phyloP scores from a whole-genome alignment of 1,140 invertebrate genomes.

The Oreohelix idahoensis region DNA sequence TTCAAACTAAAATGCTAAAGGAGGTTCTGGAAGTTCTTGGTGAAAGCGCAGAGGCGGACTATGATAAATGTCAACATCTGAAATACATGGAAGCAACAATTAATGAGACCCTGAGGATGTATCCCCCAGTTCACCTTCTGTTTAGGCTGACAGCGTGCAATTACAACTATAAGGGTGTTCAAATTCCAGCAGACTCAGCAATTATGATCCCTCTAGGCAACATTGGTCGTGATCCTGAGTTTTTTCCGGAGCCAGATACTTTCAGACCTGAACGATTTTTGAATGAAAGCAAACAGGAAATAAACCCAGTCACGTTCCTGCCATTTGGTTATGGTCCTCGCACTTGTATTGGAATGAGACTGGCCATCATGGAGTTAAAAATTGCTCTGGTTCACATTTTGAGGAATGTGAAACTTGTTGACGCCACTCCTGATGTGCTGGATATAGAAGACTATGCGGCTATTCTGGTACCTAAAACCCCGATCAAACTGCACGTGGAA shows the following conservation, averaged over 20 bases:
- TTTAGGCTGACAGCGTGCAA: constrained; percentile 43
- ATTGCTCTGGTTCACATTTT: constrained; percentile 74
- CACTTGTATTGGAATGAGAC: constrained; percentile 78
- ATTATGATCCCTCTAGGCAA: constrained; percentile 74
- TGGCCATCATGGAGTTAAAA: constrained; percentile 80
- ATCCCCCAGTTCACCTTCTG: constrained; percentile 55
- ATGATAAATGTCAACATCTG: constrained; percentile 77
- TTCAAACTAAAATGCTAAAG: constrained; percentile 41
- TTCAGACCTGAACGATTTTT: constrained; percentile 78
- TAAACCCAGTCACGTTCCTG: constrained; percentile 69
- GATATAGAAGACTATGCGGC: constrained; percentile 13
- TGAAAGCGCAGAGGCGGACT: constrained; percentile 55
- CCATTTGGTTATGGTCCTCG: constrained; percentile 78
- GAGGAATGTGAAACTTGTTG: constrained; percentile 23
- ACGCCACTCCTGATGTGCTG: constrained; percentile 16
- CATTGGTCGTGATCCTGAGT: constrained; percentile 82
- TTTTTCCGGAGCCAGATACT: constrained; percentile 81
- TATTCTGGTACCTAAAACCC: not conserved
- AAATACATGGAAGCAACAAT: constrained; percentile 75
- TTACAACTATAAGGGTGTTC: constrained; percentile 61
- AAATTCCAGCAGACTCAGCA: constrained; percentile 58
- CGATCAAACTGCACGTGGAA: constrained; percentile 13
- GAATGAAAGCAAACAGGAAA: constrained; percentile 29
- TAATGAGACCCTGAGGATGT: constrained; percentile 59
- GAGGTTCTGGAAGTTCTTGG: constrained; percentile 43